phyloP scores from a whole-genome alignment of 2,888 invertebrate species.

The Lordiphosa fenestrarum region DNA sequence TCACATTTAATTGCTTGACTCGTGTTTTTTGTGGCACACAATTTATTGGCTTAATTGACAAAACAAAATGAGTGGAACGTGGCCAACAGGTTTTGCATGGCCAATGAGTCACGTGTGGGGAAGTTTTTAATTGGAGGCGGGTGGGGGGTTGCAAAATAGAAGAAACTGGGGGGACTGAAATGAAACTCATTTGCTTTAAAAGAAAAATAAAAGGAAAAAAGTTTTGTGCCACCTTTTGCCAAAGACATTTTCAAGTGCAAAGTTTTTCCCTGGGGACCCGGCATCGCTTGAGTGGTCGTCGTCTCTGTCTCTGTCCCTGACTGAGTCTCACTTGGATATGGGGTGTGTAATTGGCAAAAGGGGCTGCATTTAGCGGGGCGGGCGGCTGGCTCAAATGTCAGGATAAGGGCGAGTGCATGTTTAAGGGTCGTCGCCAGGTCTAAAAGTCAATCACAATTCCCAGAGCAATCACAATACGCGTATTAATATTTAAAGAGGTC shows the following conservation, averaged over 20 bases:
- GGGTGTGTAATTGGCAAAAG: slow-evolving; percentile 31
- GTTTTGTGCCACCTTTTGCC: slow-evolving; percentile 48
- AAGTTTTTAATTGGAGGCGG: slow-evolving; percentile 47
- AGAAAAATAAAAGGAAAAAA: slow-evolving; percentile 19
- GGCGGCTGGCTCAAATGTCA: slow-evolving; percentile 25
- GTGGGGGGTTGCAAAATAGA: not conserved
- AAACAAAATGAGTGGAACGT: slow-evolving; percentile 33
- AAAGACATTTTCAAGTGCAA: slow-evolving; percentile 68
- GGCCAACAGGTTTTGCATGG: slow-evolving; percentile 33
- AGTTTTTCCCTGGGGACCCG: slow-evolving; percentile 51
- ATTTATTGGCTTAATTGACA: slow-evolving; percentile 64
- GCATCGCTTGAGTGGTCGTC: slow-evolving; percentile 52
- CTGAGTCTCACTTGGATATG: slow-evolving; percentile 3
- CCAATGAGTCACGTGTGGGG: slow-evolving; percentile 30
- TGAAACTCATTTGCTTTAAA: slow-evolving; percentile 7
- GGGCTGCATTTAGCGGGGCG: slow-evolving; percentile 36
- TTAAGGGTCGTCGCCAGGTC: slow-evolving; percentile 38
- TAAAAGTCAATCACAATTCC: slow-evolving; percentile 79
- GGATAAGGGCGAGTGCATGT: slow-evolving; percentile 22
- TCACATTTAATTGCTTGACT: slow-evolving; percentile 58
- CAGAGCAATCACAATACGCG: slow-evolving; percentile 77
- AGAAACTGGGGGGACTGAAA: not conserved
- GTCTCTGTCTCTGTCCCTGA: slow-evolving; percentile 22
- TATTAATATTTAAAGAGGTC: slow-evolving; percentile 79
- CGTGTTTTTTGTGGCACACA: slow-evolving; percentile 23